These are phyloP conservation scores for Zoanthus sansibaricus DNA, from an alignment of 92 coral and sea anemone genomes.

Conservation along the genomic window DNA sequence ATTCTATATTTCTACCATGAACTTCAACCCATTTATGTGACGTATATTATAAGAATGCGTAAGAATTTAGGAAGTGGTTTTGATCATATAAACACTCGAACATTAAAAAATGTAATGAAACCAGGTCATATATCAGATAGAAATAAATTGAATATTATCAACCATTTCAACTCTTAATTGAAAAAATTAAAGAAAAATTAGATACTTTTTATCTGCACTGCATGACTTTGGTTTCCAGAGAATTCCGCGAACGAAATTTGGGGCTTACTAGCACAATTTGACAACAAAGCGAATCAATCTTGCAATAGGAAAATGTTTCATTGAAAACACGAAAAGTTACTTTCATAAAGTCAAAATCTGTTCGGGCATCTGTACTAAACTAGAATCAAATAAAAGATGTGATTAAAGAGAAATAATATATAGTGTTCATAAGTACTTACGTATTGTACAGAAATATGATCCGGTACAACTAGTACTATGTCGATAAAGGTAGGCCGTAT, in stretches of 20 bases:
- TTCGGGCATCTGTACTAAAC: neutral
- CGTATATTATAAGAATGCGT: neutral
- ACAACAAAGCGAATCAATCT: neutral
- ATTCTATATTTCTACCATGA: neutral
- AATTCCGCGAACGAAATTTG: too few relatives aligned
- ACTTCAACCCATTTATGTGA: too few relatives aligned
- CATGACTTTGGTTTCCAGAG: too few relatives aligned
- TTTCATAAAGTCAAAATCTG: neutral
- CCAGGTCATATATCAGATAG: neutral
- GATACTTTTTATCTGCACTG: too few relatives aligned
- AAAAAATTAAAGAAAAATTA: too few relatives aligned
- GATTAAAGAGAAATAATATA: neutral
- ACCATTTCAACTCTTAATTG: too few relatives aligned
- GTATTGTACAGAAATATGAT: neutral
- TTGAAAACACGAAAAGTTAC: neutral
- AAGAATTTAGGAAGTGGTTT: neutral
- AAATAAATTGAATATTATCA: too few relatives aligned
- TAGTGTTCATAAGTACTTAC: neutral
- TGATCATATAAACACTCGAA: neutral
- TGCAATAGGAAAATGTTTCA: neutral
- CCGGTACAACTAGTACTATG: neutral
- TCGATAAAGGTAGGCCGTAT: neutral
- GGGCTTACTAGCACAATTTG: too few relatives aligned
- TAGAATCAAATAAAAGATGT: neutral
- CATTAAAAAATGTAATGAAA: neutral